These are phyloP conservation scores for Collichthys lucidus DNA, from an alignment of 2,113 vertebrate species.

Conservation along the genomic window DNA sequence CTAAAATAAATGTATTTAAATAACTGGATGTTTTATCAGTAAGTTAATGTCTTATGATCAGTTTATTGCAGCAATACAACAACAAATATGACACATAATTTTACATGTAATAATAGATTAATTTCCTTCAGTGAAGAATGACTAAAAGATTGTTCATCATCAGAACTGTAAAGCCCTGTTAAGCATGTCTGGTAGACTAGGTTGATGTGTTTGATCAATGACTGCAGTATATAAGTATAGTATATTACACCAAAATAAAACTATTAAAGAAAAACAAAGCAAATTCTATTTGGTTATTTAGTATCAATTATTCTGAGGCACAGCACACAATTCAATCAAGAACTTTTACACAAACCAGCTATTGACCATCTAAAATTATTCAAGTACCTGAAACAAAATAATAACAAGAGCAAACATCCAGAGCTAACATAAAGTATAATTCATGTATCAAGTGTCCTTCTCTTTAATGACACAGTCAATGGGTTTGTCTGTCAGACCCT, in stretches of 20 bases:
- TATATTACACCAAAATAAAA: too few relatives aligned
- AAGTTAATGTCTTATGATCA: too few relatives aligned
- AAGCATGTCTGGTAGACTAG: neutral
- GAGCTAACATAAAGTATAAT: neutral
- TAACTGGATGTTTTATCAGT: too few relatives aligned
- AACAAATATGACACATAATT: neutral
- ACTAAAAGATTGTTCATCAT: neutral
- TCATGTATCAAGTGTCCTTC: constrained; percentile 39
- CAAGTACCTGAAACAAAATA: neutral
- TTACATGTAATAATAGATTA: neutral
- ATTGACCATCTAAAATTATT: neutral
- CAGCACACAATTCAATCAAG: neutral
- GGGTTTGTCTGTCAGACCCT: neutral
- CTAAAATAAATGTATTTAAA: too few relatives aligned
- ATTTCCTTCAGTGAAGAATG: neutral
- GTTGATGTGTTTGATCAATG: neutral
- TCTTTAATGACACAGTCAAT: constrained; percentile 26
- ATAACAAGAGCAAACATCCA: neutral
- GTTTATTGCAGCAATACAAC: neutral
- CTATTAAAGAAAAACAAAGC: neutral
- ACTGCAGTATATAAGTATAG: neutral
- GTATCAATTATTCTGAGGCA: neutral
- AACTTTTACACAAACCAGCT: neutral
- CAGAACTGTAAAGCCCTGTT: neutral
- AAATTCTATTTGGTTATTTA: neutral